phyloP scores from a whole-genome alignment of 2,888 invertebrate species.

The Mesorhabditis belari region DNA sequence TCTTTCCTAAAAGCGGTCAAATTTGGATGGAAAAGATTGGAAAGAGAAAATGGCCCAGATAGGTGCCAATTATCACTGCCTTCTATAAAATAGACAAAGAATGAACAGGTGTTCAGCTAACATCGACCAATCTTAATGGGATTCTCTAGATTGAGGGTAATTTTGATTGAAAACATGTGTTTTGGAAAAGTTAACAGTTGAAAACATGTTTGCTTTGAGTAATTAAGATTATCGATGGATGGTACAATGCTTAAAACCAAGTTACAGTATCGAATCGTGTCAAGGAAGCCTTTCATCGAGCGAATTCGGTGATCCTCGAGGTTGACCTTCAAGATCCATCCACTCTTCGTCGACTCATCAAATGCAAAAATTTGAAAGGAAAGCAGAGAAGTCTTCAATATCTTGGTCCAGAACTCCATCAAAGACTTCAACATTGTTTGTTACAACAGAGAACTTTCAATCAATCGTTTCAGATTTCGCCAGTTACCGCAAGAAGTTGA shows the following conservation, averaged over 20 bases:
- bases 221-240: background rate
- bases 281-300: constrained; percentile 58
- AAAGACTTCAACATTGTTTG: constrained; percentile 55
- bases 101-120: too few species aligned
- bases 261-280: constrained; percentile 57
- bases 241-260: background rate
- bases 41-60: too few species aligned
- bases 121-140: too few species aligned
- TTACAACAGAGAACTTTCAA: background rate
- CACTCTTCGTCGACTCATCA: constrained; percentile 42
- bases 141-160: too few species aligned
- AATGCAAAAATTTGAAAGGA: constrained; percentile 37
- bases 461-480: background rate
- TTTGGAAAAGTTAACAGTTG: too few species aligned
- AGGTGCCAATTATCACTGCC: too few species aligned
- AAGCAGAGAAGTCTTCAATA: constrained; percentile 33
- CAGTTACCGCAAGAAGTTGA: background rate
- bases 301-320: constrained; percentile 60
- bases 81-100: too few species aligned
- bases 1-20: too few species aligned
- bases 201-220: too few species aligned
- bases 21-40: too few species aligned
- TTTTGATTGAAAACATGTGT: too few species aligned
- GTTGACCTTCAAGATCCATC: constrained; percentile 60
- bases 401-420: constrained; percentile 56